These are phyloP conservation scores for Jordanella pulchra DNA, from an alignment of 2,797 vertebrate species.

Conservation along the genomic window DNA sequence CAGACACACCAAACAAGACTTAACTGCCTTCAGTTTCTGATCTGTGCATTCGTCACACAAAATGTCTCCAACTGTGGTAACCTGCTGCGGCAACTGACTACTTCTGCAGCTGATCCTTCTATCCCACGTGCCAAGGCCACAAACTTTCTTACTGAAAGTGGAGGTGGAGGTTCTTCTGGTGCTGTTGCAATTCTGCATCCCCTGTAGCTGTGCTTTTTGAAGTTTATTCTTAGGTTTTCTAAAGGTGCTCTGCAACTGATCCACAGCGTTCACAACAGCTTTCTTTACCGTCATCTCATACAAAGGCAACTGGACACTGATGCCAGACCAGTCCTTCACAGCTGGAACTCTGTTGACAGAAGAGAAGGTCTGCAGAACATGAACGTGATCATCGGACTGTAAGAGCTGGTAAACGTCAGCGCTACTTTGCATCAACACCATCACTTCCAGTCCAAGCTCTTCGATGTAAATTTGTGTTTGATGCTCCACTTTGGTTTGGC, in stretches of 20 bases:
- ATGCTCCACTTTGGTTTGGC: background rate
- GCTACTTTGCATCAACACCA: background rate
- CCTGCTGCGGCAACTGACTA: background rate
- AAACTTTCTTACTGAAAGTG: background rate
- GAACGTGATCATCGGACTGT: constrained; percentile 6
- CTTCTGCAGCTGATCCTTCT: too few relatives aligned
- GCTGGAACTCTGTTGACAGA: background rate
- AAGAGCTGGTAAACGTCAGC: background rate
- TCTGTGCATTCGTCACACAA: background rate
- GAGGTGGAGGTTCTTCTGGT: background rate
- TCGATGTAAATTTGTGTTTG: background rate
- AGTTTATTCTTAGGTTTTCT: background rate
- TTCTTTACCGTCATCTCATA: background rate
- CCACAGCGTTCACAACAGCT: background rate
- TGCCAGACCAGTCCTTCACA: background rate
- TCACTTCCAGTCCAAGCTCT: background rate
- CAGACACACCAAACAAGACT: constrained; percentile 10
- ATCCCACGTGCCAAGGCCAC: too few relatives aligned
- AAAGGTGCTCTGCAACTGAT: background rate
- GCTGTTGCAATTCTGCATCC: background rate
- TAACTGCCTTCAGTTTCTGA: background rate
- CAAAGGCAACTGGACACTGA: background rate
- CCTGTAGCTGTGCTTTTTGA: background rate
- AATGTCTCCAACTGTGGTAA: background rate
- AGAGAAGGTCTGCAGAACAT: constrained; percentile 9